A percentile compares a stretch with the other conserved stretches of the same genome.
Conservation (phyloP, 1,140 invertebrate genomes). For the Hestina assimilis region DNA sequence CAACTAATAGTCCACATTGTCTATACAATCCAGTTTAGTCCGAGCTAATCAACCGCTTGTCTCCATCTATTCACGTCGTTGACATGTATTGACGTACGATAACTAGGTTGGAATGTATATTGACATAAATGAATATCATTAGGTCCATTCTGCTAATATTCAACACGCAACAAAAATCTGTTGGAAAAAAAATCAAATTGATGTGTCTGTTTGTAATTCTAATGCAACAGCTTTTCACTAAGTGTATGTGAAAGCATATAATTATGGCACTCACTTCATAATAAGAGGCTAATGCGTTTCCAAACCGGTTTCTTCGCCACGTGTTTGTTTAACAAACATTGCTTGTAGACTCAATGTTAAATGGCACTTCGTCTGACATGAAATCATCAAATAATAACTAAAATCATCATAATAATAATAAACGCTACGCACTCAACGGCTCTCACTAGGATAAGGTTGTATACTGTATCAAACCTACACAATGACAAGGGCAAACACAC, state of each 20-base stretch:
- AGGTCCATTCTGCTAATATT: background rate
- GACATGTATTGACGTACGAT: slow-evolving; percentile 8
- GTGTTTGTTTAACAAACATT: slow-evolving; percentile 5
- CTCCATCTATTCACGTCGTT: background rate
- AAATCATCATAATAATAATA: too few relatives aligned
- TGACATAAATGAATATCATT: background rate
- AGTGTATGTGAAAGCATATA: too few relatives aligned
- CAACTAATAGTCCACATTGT: background rate
- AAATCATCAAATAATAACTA: background rate
- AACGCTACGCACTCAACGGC: too few relatives aligned
- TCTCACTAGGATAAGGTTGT: too few relatives aligned
- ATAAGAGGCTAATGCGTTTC: background rate
- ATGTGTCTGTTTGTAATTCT: too few relatives aligned
- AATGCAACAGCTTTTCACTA: too few relatives aligned
- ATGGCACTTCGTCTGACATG: background rate
- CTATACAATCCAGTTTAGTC: background rate
- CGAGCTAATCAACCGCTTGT: slow-evolving; percentile 12
- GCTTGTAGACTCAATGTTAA: background rate
- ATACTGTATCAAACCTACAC: too few relatives aligned
- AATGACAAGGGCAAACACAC: too few relatives aligned
- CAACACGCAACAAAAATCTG: too few relatives aligned
- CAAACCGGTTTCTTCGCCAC: slow-evolving; percentile 2
- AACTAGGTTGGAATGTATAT: background rate
- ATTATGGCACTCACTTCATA: slow-evolving; percentile 1
- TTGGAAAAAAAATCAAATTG: too few relatives aligned